phyloP scores from a whole-genome alignment of 2,113 vertebrate species.

The Cyprinodon brontotheroides region DNA sequence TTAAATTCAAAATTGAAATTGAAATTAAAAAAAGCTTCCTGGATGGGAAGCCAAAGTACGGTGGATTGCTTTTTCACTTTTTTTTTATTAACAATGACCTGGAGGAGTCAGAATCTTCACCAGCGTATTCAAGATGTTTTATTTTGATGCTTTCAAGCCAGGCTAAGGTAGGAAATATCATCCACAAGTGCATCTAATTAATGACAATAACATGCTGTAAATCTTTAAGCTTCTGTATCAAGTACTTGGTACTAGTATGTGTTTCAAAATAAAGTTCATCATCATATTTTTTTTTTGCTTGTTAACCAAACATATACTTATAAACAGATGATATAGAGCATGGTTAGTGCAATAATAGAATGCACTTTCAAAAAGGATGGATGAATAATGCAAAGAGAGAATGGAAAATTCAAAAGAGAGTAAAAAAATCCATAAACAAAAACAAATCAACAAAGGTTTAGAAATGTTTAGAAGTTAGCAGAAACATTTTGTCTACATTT shows the following conservation, averaged over 20 bases:
- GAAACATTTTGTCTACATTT: slow-evolving; percentile 8
- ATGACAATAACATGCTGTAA: not conserved
- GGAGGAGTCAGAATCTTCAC: no score
- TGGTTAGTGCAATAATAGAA: slow-evolving; percentile 19
- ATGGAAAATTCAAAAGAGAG: slow-evolving; percentile 13
- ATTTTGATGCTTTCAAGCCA: not conserved
- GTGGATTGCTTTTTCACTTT: no score
- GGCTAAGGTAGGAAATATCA: not conserved
- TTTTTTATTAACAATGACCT: no score
- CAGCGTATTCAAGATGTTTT: not conserved
- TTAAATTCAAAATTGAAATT: no score
- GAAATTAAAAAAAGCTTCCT: no score
- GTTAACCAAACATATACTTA: not conserved
- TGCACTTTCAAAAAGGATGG: slow-evolving; percentile 4
- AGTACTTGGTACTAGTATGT: slow-evolving; percentile 1
- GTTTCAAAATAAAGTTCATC: not conserved
- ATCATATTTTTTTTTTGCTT: not conserved
- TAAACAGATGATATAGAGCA: not conserved
- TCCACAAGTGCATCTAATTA: not conserved
- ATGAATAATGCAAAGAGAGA: slow-evolving; percentile 9
- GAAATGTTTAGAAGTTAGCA: slow-evolving; percentile 3
- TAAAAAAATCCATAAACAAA: slow-evolving; percentile 10
- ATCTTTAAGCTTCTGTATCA: not conserved
- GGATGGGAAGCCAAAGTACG: no score
- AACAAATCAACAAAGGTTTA: slow-evolving; percentile 25